Base-by-base conservation (phyloP, 2,797 vertebrate genomes). In the Calcarius lapponicus region DNA sequence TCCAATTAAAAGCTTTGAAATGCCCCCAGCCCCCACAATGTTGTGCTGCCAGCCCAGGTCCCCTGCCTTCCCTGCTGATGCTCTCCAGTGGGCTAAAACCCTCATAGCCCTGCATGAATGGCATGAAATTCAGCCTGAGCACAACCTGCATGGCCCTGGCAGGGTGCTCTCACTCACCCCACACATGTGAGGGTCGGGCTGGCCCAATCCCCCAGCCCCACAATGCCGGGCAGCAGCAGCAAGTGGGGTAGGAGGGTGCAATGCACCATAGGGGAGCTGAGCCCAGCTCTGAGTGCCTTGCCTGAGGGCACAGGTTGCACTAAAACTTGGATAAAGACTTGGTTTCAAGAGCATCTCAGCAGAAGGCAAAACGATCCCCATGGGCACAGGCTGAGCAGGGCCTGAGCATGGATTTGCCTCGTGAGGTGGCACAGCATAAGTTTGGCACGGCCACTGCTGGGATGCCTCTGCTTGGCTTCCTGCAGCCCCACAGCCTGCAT, bases 1-100 rank as follows among this genome's bases (percentile, higher is more conserved):
- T 93, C 94, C 88, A 72, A 84, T 94, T 90, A 93, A 88, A 93
- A 94, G 78, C 92, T 91, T 54, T 22, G 20, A 62, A 48, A 58
- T 66, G 88, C 13, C 91, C 71, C 60, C 48, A 65, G 22, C 31
- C 54, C 43, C 60, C 38, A 12, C 56, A 38, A 12, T 8, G 6
- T 70, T 72, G 50, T 2, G 7, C 86, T 86, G 86, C 81, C 92
- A 72, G 66, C 65, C 47, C 28, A 7, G 24, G 51, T 48, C 43
- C 61, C 14, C 76, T 54, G 51, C 43, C 57, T 43, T 86, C 50
- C 38, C 36, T 62, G 47, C 17, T 28, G 51, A 48, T 91, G 70
- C 13, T 73, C 45, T 75, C 38, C 62, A 29, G 84, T 1, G 19
- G 36, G 85, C 86, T 81, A 70, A 57, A 57, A 83, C 6, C 17